phyloP scores from a whole-genome alignment of 35 echinoderm and acorn worm species.

The Stichopus chloronotus region DNA sequence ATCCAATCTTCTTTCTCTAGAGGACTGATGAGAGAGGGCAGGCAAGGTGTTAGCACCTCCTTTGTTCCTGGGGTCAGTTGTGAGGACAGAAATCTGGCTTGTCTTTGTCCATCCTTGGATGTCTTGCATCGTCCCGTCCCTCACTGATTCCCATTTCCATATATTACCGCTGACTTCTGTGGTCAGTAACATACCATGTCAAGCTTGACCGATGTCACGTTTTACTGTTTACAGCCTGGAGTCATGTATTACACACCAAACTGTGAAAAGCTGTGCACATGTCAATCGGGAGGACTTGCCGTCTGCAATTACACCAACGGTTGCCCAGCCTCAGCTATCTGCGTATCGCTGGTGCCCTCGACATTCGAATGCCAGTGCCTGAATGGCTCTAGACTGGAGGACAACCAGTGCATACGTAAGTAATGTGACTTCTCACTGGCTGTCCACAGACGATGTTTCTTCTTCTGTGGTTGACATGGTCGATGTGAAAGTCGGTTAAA shows the following conservation, averaged over 20 bases:
- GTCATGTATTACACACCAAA: conserved; percentile 16
- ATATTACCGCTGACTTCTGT: no score
- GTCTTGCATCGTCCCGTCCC: not conserved
- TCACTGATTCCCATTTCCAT: not conserved
- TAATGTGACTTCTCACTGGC: not conserved
- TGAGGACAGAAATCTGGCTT: no score
- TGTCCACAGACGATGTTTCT: no score
- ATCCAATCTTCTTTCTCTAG: no score
- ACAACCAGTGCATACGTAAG: conserved; percentile 6
- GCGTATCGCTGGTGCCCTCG: not conserved
- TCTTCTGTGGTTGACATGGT: no score
- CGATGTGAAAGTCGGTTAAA: no score
- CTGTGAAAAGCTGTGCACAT: conserved; percentile 22
- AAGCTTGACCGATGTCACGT: no score
- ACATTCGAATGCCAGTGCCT: not conserved
- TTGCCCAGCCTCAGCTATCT: conserved; percentile 13
- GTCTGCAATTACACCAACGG: not conserved
- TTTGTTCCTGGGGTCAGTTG: no score
- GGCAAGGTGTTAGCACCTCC: no score
- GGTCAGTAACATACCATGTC: no score
- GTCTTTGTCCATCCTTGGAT: no score
- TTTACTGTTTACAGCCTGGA: not conserved
- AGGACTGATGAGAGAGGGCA: no score
- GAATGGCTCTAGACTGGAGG: conserved; percentile 8
- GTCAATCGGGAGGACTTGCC: conserved; percentile 12